Evolutionary conservation across 2,888 invertebrate species (phyloP), one percentile per base, ranked within the genome.

Genomic region (Cheilosia scutellata): DNA sequence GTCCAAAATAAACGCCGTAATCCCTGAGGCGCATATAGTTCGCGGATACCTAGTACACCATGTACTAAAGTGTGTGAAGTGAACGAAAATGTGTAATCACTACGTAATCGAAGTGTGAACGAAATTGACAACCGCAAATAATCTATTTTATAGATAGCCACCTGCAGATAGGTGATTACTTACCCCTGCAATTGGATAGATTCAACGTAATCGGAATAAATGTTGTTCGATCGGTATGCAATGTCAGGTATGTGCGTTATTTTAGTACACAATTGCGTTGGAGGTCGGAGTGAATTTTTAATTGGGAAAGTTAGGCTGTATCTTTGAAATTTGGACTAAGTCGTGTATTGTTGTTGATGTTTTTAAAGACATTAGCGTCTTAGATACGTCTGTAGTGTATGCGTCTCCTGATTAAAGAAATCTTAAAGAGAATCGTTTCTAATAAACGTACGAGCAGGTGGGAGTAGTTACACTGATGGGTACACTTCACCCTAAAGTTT

Each of bases 191-290:
- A 51, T 71, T 76, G 86, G 86, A 86, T 86, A 86, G 66, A 49
- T 44, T 47, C 7, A 53, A 76, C 57, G 27, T 11, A 37, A 86
- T 29, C 57, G 27, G 76, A 7, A 63, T 72, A 76, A 82, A 92
- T 92, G 92, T 88, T 92, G 87, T 92, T 91, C 88, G 92, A 92
- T 88, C 91, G 91, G 42, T 92, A 90, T 89, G 90, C 89, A 82
- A 90, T 91, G 90, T 90, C 92, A 92, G 92, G 92, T 92, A 90
- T 47, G 87, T 79, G 11, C 44, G 37, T 58, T 47, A 1, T 16
- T 47, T 11, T 25, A 1, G 9, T 49, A 25, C 4, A 11, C 16
- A 47, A 5, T 25, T 27, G 51, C 27, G 13, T 5, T 51, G 4
- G 9, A 11, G 11, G 4, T 25, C 20, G 1, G 25, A 44, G 5